Evolutionary conservation across 1,140 invertebrate species (phyloP).

Genomic region (Drosophila novamexicana): DNA sequence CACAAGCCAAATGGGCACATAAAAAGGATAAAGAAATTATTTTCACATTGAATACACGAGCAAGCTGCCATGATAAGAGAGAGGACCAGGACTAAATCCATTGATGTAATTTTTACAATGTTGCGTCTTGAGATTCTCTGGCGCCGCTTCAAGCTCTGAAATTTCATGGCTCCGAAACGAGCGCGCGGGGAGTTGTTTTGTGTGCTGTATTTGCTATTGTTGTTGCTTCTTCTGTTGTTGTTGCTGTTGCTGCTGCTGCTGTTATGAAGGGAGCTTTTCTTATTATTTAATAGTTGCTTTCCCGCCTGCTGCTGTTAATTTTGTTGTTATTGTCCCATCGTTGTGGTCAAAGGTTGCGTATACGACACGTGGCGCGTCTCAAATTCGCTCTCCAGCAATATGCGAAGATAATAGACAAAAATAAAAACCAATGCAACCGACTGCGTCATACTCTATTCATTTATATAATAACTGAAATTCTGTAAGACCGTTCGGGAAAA

Average conservation of each 20-base stretch:
- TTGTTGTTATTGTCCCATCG: conserved; percentile 42
- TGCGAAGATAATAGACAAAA: not conserved
- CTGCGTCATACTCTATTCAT: not conserved
- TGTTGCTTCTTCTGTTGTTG: conserved; percentile 7
- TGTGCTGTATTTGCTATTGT: conserved; percentile 15
- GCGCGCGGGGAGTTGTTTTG: conserved; percentile 64
- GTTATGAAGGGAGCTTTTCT: conserved; percentile 31
- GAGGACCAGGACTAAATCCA: conserved; percentile 56
- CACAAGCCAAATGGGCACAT: conserved; percentile 84
- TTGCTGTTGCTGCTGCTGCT: conserved; percentile 13
- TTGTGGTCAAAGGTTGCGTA: conserved; percentile 70
- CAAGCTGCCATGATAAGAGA: conserved; percentile 42
- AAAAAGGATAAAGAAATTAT: conserved; percentile 85
- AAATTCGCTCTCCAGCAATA: conserved; percentile 25
- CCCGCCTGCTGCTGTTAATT: conserved; percentile 21
- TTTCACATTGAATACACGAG: conserved; percentile 81
- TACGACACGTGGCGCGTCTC: conserved; percentile 73
- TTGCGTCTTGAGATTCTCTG: conserved; percentile 53
- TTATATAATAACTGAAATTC: too few species aligned
- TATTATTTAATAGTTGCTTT: conserved; percentile 59
- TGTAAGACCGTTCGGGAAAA: too few species aligned
- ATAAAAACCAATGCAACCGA: not conserved
- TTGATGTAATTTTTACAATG: conserved; percentile 78
- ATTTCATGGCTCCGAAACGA: conserved; percentile 51
- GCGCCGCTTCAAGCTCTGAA: conserved; percentile 45